Evolutionary conservation across 2,797 vertebrate genomes (phyloP), one percentile per base, ranked within the genome.

Genomic region (Sebastes oblongus): DNA sequence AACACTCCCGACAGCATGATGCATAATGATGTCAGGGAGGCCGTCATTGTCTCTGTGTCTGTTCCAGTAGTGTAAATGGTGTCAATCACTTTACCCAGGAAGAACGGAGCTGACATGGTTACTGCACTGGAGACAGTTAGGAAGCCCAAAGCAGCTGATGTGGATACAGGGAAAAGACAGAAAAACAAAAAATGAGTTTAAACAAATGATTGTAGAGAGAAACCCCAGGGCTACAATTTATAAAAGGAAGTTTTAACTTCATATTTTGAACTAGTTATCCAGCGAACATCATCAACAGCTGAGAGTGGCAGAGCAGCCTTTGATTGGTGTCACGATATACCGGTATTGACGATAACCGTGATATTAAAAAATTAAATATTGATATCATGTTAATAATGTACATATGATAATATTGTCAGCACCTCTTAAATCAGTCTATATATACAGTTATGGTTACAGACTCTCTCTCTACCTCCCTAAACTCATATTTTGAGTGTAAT

Each of bases 71-170:
- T 93, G 86, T 99, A 99, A 90, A 99, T 98, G 62, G 97, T 94
- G 67, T 99, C 98, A 1, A 99, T 99, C 81, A 99, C 97, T 93
- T 92, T 96, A 34, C 98, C 98, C 92, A 99, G 92, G 89, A 99
- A 95, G 92, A 98, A 99, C 1, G 98, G 98, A 3, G 98, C 97
- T 0, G 98, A 99, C 98, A 99, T 99, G 18, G 98, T 98, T 72
- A 99, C 96, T 18, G 96, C 94, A 70, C 98, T 99, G 93, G 98
- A 99, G 75, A 97, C 88, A 1, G 96, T 91, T n/a, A 99, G 95
- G 93, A 99, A 98, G 46, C 98, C 96, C 14, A 98, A 59, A 0
- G 97, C 98, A 86, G 97, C 98, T 99, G 88, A 24, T 82, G 89
- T 68, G 59, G 61, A 75, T n/a, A 55, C 27, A 74, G 58, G 20